Percentiles rank a stretch among this genome's conserved stretches.
These are phyloP conservation scores for Sarcophaga rosellei DNA, from an alignment of 2,888 invertebrate species.

Conservation along the genomic window DNA sequence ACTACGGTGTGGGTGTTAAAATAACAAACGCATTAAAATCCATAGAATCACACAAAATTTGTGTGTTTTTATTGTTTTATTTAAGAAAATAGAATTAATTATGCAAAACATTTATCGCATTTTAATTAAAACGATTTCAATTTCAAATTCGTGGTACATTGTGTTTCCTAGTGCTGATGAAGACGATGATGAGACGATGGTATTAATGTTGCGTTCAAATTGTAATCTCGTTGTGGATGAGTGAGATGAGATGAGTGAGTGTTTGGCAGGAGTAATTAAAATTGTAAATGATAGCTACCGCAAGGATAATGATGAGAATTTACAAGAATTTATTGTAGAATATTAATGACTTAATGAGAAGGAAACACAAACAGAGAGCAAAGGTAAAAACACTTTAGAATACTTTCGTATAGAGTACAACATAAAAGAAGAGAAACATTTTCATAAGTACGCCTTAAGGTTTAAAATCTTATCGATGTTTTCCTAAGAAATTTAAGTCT, in stretches of 20 bases:
- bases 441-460: no score
- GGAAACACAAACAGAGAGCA: no score
- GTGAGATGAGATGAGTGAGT: background rate
- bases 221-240: no score
- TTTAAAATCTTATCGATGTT: no score
- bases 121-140: conserved; percentile 26
- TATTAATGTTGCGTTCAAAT: no score
- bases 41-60: conserved; percentile 19
- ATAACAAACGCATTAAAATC: conserved; percentile 62
- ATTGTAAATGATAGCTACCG: conserved; percentile 58
- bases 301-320: conserved; percentile 58
- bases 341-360: conserved; percentile 27
- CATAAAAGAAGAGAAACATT: no score
- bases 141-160: no score
- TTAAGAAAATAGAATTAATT: conserved; percentile 67
- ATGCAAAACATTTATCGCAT: conserved; percentile 60
- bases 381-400: no score
- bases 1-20: conserved; percentile 46
- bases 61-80: conserved; percentile 61
- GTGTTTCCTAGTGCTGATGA: no score
- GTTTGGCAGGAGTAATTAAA: conserved; percentile 51
- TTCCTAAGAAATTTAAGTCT: no score
- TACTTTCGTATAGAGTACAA: no score
- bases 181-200: no score
- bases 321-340: conserved; percentile 26